Conservation (phyloP, 92 coral and sea anemone species). For the Porites lobata region DNA sequence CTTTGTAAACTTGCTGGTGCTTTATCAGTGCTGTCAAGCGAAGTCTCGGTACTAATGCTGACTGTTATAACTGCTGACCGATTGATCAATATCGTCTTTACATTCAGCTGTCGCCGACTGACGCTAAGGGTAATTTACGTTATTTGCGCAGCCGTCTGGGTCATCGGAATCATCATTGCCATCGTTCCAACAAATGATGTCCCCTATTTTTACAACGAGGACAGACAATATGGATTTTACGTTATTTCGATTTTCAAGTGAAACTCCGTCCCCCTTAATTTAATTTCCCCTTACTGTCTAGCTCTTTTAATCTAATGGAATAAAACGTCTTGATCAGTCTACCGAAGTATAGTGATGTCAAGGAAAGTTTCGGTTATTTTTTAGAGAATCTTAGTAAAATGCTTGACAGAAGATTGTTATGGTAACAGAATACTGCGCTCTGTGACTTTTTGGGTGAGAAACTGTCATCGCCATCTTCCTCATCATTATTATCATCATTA, state of each 20-base stretch:
- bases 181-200: slow-evolving; percentile 42
- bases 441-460: too few species aligned
- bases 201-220: slow-evolving; percentile 58
- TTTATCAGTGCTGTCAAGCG: slow-evolving; percentile 74
- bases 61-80: slow-evolving; percentile 74
- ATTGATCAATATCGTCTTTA: slow-evolving; percentile 64
- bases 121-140: slow-evolving; percentile 39
- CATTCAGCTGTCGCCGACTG: slow-evolving; percentile 53
- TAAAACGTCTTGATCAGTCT: too few species aligned
- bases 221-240: slow-evolving; percentile 58
- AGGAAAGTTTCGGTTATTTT: too few species aligned
- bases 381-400: too few species aligned
- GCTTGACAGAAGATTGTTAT: too few species aligned
- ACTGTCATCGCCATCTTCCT: too few species aligned
- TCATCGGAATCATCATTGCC: slow-evolving; percentile 46
- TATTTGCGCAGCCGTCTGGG: slow-evolving; percentile 50
- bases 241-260: background rate
- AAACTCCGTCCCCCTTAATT: background rate
- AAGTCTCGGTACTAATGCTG: slow-evolving; percentile 73
- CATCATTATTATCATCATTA: too few species aligned
- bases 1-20: slow-evolving; percentile 74
- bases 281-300: too few species aligned
- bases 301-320: too few species aligned
- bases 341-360: too few species aligned
- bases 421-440: too few species aligned